Evolutionary conservation across 2,113 vertebrate genomes (phyloP).

Genomic region (Ploceus nigricollis): DNA sequence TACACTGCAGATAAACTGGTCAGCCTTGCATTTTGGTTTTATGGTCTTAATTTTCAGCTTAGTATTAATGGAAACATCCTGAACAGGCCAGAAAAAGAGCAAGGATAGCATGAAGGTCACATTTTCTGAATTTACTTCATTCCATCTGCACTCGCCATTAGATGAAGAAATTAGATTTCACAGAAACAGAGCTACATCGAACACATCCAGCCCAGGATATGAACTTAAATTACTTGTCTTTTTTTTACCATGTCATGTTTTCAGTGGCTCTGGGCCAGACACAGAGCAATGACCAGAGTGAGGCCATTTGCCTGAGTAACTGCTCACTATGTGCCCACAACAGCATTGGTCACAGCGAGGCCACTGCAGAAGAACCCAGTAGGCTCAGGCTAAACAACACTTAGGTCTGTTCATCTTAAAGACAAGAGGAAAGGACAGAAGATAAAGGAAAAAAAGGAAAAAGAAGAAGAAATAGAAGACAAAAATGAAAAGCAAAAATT

Average conservation of each 20-base stretch:
- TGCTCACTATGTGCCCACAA: background rate
- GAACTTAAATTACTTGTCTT: background rate
- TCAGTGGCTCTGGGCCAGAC: background rate
- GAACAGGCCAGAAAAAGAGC: background rate
- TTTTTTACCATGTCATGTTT: background rate
- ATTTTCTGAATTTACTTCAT: background rate
- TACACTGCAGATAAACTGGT: background rate
- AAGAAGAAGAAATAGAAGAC: accelerated
- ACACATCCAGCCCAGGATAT: background rate
- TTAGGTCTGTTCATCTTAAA: background rate
- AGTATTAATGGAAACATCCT: background rate
- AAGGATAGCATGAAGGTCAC: background rate
- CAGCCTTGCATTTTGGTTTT: background rate
- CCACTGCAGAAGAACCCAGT: background rate
- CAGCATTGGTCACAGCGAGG: background rate
- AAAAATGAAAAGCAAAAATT: accelerated
- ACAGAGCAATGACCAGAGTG: background rate
- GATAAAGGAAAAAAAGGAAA: background rate
- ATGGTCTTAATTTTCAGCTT: background rate
- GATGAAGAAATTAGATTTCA: background rate
- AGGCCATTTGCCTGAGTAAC: background rate
- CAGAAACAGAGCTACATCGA: background rate
- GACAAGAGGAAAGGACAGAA: background rate
- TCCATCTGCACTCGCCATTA: background rate
- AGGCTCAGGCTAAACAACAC: background rate